phyloP scores from a whole-genome alignment of 2,888 invertebrate genomes.

The Caenorhabditis sp. region DNA sequence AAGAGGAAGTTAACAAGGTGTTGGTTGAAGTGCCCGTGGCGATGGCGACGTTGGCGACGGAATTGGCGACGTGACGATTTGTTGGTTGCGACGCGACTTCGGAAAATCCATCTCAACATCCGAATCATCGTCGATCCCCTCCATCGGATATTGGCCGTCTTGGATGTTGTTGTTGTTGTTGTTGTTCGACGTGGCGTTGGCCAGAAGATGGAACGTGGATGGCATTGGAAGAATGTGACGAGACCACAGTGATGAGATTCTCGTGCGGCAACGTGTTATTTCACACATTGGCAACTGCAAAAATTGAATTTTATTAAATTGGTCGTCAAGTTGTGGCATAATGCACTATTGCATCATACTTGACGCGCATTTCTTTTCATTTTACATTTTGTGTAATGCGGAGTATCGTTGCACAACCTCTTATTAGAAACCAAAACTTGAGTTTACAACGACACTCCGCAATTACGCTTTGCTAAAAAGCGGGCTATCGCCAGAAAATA shows the following conservation, averaged over 20 bases:
- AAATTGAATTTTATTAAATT: background rate
- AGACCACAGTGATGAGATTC: slow-evolving; percentile 41
- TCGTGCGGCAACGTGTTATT: slow-evolving; percentile 39
- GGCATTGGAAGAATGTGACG: slow-evolving; percentile 43
- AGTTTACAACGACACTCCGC: too few relatives aligned
- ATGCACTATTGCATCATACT: too few relatives aligned
- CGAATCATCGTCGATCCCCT: background rate
- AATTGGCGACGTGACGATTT: slow-evolving; percentile 17
- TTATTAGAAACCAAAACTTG: too few relatives aligned
- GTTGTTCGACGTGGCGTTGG: slow-evolving; percentile 14
- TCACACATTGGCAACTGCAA: slow-evolving; percentile 49
- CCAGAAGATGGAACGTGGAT: slow-evolving; percentile 44
- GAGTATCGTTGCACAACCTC: too few relatives aligned
- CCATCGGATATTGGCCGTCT: too few relatives aligned
- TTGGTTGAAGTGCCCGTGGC: slow-evolving; percentile 44
- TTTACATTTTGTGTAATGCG: too few relatives aligned
- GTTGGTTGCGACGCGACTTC: background rate
- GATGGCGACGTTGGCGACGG: slow-evolving; percentile 38
- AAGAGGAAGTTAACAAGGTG: slow-evolving; percentile 43
- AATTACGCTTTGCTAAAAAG: too few relatives aligned
- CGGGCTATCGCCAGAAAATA: too few relatives aligned
- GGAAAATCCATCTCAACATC: background rate
- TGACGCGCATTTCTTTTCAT: too few relatives aligned
- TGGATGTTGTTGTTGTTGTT: slow-evolving; percentile 2
- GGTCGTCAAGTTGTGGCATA: too few relatives aligned